phyloP scores from a whole-genome alignment of 2,888 invertebrate genomes.

The Ariolimax columbianus region DNA sequence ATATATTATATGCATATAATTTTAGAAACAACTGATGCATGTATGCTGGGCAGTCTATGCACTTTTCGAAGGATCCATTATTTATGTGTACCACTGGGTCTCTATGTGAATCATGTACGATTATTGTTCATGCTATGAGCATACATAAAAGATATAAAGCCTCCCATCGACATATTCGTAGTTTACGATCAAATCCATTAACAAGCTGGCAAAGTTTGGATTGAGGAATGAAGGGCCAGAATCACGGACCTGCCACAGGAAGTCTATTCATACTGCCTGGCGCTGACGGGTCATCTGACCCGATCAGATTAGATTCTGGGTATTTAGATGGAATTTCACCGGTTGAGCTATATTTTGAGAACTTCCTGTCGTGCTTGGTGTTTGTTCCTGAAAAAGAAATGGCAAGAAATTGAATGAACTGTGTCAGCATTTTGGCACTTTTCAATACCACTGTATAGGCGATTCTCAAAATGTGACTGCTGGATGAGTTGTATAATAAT shows the following conservation, averaged over 20 bases:
- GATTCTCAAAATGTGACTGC: too few species aligned
- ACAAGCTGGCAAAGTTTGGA: background rate
- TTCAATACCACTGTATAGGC: too few species aligned
- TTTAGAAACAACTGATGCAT: too few species aligned
- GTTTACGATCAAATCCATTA: slow-evolving; percentile 1
- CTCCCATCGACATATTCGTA: background rate
- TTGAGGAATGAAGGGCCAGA: background rate
- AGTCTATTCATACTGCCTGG: slow-evolving; percentile 1
- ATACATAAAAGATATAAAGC: background rate
- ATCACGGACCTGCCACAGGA: background rate
- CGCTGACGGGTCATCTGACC: background rate
- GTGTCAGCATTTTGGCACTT: background rate
- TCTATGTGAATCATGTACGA: background rate
- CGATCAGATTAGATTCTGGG: background rate
- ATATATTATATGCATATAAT: too few species aligned
- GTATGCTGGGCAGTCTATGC: too few species aligned
- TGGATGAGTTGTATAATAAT: too few species aligned
- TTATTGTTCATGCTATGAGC: background rate
- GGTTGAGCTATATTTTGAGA: background rate
- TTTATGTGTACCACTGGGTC: background rate
- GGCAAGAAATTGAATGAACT: background rate
- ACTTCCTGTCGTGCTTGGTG: background rate
- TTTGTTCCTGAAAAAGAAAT: background rate
- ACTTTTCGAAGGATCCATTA: background rate
- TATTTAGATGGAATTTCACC: background rate